These are phyloP conservation scores for Chelonoidis abingdonii DNA, from an alignment of 2,113 vertebrate genomes.

Conservation along the genomic window DNA sequence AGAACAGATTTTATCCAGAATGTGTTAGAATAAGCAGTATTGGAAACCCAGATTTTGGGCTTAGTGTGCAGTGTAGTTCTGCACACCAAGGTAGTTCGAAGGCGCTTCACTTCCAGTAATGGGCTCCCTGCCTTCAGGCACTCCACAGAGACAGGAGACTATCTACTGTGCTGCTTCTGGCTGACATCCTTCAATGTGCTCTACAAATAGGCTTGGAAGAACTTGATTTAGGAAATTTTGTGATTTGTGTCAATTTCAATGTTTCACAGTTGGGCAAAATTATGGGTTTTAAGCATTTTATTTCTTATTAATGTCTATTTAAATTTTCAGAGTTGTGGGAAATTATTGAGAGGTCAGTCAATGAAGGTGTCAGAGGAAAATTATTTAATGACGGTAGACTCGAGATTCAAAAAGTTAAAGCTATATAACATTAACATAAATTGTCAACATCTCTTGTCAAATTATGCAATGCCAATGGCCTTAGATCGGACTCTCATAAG, in stretches of 20 bases:
- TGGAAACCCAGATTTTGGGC: neutral
- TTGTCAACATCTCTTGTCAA: too few relatives aligned
- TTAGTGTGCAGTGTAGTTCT: neutral
- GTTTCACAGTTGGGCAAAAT: neutral
- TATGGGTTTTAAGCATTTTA: neutral
- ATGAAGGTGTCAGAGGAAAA: too few relatives aligned
- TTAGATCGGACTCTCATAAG: too few relatives aligned
- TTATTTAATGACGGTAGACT: too few relatives aligned
- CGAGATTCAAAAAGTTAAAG: too few relatives aligned
- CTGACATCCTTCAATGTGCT: neutral
- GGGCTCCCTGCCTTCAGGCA: neutral
- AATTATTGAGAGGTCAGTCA: too few relatives aligned
- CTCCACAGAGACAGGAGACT: neutral
- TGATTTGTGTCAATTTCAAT: neutral
- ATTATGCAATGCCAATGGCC: too few relatives aligned
- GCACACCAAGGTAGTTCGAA: neutral
- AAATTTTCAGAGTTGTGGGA: too few relatives aligned
- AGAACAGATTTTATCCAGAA: constrained; percentile 34
- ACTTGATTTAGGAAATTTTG: neutral
- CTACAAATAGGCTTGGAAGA: neutral
- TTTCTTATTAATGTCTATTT: too few relatives aligned
- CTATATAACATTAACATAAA: too few relatives aligned
- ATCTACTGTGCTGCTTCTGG: neutral
- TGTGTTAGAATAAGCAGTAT: constrained; percentile 4
- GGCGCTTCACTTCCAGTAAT: neutral